phyloP scores from a whole-genome alignment of 2,888 invertebrate genomes.

The Atethmia centrago region DNA sequence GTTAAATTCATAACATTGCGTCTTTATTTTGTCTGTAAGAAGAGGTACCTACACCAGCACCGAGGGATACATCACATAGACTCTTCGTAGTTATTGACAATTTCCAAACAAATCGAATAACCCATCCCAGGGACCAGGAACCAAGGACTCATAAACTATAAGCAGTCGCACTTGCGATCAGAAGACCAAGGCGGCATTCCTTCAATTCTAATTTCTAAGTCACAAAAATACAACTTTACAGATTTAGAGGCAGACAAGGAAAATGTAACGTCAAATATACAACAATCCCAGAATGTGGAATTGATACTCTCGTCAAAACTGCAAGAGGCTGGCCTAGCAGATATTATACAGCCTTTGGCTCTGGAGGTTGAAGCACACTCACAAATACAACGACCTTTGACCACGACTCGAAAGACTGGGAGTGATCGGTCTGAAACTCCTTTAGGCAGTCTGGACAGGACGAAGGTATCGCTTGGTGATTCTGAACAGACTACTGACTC shows the following conservation, averaged over 20 bases:
- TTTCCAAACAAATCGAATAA: neutral
- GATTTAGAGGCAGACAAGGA: constrained; percentile 76
- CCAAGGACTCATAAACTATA: neutral
- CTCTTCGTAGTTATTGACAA: neutral
- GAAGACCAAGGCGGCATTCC: neutral
- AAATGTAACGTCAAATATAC: constrained; percentile 74
- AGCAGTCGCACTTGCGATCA: neutral
- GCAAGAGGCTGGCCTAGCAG: constrained; percentile 78
- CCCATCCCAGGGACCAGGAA: neutral
- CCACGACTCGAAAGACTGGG: constrained; percentile 42
- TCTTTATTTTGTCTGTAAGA: neutral
- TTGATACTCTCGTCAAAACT: constrained; percentile 73
- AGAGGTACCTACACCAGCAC: neutral
- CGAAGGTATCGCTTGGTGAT: constrained; percentile 85
- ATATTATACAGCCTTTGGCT: constrained; percentile 60
- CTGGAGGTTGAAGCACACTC: constrained; percentile 20
- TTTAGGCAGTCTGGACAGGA: constrained; percentile 84
- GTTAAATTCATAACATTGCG: neutral
- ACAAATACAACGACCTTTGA: constrained; percentile 35
- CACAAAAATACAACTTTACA: constrained; percentile 3
- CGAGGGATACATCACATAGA: neutral
- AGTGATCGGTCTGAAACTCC: constrained; percentile 80
- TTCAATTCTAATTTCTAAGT: too few relatives aligned
- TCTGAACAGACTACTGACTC: constrained; percentile 82
- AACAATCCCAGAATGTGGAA: constrained; percentile 60